Evolutionary conservation across 2,113 vertebrate species (phyloP), one percentile per base, ranked within the genome.

Genomic region (Ceyx cyanopectus): DNA sequence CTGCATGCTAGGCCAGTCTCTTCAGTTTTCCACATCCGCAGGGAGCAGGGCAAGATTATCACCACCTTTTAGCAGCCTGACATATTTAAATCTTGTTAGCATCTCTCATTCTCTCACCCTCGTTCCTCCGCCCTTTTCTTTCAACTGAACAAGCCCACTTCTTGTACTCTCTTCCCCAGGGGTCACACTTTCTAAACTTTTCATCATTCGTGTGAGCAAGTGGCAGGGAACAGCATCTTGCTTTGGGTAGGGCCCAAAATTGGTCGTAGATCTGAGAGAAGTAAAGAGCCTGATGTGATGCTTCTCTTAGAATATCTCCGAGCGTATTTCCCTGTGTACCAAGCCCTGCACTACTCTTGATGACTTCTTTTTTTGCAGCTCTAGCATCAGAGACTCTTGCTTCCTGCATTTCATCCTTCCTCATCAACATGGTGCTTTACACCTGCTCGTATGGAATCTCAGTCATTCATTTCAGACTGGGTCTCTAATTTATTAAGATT

Each of bases 401-500:
- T 81, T 23, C 57, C 14, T 76, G 24, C 18, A 12, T 73, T 17
- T 14, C 40, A 57, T 68, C 56, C 20, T 29, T 30, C 62, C 58
- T 81, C 79, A 89, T 87, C 22, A 26, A 8, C 26, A 6, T 26
- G 26, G 27, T 34, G 43, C 63, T 89, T 85, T 79, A 81, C 72
- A 56, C 56, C 60, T 83, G 70, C 56, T 76, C 66, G 9, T 56
- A 30, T 45, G 85, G 73, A 83, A 81, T 93, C 34, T 92, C 60
- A 82, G 15, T 90, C 53, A 45, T 67, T 88, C n/a, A 32, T 77
- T 93, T 74, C 92, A 78, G 79, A 50, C 73, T 53, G n/a, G 8
- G 7, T 86, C 76, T 92, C 58, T 88, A 57, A 96, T 84, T 90
- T 95, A 88, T 94, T 83, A 63, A 92, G 45, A 92, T 96, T 84